Conservation (phyloP, 1,140 invertebrate genomes). For the Anagrus nilaparvatae region DNA sequence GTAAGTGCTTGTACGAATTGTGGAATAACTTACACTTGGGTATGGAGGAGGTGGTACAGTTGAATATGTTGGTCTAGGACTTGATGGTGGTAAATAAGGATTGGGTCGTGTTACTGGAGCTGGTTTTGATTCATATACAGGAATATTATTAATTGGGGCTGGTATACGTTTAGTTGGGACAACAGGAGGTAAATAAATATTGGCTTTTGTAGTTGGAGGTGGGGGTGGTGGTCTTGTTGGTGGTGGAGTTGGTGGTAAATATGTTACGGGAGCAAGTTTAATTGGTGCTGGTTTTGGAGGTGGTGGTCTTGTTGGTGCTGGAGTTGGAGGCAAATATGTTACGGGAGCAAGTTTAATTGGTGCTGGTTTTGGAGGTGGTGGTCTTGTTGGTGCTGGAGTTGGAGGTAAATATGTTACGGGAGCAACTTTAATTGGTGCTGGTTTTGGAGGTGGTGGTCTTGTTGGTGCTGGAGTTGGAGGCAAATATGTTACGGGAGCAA, state of each 20-base stretch:
- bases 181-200: not conserved
- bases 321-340: not conserved
- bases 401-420: slow-evolving; percentile 4
- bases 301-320: slow-evolving; percentile 8
- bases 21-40: slow-evolving; percentile 27
- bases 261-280: not conserved
- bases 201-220: not conserved
- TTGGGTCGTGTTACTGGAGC: slow-evolving; percentile 19
- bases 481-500: not conserved
- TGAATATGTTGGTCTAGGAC: slow-evolving; percentile 22
- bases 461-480: slow-evolving; percentile 3
- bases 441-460: not conserved
- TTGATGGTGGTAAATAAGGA: slow-evolving; percentile 29
- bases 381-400: slow-evolving; percentile 10
- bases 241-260: slow-evolving; percentile 8
- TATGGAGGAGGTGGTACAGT: slow-evolving; percentile 30
- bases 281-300: slow-evolving; percentile 7
- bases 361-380: slow-evolving; percentile 3
- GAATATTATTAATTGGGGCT: slow-evolving; percentile 3
- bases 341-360: slow-evolving; percentile 1
- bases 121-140: no score
- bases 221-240: slow-evolving; percentile 1
- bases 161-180: not conserved
- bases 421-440: slow-evolving; percentile 4
- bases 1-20: slow-evolving; percentile 24